These are phyloP conservation scores for Nephrotoma appendiculata DNA, from an alignment of 2,888 invertebrate genomes.

Conservation along the genomic window DNA sequence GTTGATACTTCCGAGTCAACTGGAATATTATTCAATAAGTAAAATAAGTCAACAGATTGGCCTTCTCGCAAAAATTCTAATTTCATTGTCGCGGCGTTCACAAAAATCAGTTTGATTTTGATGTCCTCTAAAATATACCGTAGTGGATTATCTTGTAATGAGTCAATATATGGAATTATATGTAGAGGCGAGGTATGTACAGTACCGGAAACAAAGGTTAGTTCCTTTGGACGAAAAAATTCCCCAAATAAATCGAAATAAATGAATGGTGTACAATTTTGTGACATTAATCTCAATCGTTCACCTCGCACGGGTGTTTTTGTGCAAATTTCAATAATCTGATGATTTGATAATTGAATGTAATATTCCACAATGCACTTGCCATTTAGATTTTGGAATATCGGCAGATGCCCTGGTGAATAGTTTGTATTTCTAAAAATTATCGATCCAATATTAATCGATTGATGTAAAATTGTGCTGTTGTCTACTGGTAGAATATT, in stretches of 20 bases:
- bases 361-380: background rate
- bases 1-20: too few relatives aligned
- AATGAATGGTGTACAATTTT: background rate
- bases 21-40: too few relatives aligned
- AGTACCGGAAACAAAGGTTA: background rate
- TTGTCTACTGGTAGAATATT: background rate
- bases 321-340: background rate
- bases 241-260: background rate
- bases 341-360: background rate
- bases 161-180: too few relatives aligned
- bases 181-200: too few relatives aligned
- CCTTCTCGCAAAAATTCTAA: too few relatives aligned
- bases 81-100: too few relatives aligned
- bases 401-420: background rate
- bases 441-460: background rate
- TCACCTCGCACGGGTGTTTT: background rate
- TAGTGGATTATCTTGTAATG: too few relatives aligned
- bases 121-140: too few relatives aligned
- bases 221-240: background rate
- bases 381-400: background rate
- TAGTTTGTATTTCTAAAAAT: background rate
- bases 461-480: background rate
- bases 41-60: too few relatives aligned
- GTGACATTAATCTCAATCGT: background rate
- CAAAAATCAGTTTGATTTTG: too few relatives aligned